phyloP scores from a whole-genome alignment of 2,797 vertebrate species.

The Bovichtus diacanthus region DNA sequence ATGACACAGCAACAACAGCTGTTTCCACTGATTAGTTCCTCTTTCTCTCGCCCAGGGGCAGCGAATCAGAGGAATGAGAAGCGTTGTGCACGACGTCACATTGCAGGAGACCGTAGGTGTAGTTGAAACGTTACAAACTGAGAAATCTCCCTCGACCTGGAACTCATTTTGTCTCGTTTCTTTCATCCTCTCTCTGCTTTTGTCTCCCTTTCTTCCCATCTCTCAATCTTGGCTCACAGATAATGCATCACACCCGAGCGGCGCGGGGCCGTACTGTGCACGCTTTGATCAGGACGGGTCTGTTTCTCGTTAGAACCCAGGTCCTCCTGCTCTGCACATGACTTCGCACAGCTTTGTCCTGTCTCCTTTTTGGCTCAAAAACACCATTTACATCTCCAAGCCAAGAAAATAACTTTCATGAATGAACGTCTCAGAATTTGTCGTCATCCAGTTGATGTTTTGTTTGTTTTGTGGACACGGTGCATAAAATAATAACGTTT shows the following conservation, averaged over 20 bases:
- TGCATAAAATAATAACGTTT: not conserved
- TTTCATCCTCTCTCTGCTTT: not conserved
- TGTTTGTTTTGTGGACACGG: not conserved
- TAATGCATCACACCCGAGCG: constrained; percentile 58
- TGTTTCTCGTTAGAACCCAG: constrained; percentile 73
- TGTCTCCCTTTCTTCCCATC: not conserved
- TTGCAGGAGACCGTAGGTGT: too few relatives aligned
- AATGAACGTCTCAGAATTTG: constrained; percentile 3
- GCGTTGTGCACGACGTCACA: constrained; percentile 17
- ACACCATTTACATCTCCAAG: constrained; percentile 14
- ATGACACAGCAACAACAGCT: constrained; percentile 65
- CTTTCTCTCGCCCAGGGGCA: constrained; percentile 33
- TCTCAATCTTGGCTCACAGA: constrained; percentile 16
- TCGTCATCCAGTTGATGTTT: not conserved
- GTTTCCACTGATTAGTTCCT: constrained; percentile 76
- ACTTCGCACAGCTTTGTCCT: constrained; percentile 33
- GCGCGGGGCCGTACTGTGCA: constrained; percentile 21
- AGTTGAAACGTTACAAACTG: too few relatives aligned
- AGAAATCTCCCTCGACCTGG: not conserved
- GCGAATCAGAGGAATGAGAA: constrained; percentile 60
- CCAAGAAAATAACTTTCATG: constrained; percentile 1
- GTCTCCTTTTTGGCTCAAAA: constrained; percentile 38
- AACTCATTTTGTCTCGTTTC: constrained; percentile 14
- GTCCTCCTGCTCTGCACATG: constrained; percentile 41
- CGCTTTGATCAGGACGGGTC: constrained; percentile 74